phyloP scores from a whole-genome alignment of 2,888 invertebrate species.

The Ichneumon xanthorius region DNA sequence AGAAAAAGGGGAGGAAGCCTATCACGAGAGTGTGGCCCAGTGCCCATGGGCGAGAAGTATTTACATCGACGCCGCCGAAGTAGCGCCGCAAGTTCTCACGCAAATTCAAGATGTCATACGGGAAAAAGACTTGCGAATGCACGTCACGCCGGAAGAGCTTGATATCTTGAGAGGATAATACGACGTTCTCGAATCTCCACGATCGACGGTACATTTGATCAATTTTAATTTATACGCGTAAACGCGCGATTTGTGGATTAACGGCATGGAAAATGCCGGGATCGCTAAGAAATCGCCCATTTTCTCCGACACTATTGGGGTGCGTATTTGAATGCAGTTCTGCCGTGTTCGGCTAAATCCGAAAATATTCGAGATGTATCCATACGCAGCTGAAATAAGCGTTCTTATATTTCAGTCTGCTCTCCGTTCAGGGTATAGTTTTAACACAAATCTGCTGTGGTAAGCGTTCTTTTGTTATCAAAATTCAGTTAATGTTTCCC shows the following conservation, averaged over 20 bases:
- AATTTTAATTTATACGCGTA: neutral
- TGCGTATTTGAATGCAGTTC: too few species aligned
- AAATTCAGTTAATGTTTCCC: too few species aligned
- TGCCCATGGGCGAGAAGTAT: constrained; percentile 85
- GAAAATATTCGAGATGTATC: too few species aligned
- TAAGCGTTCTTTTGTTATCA: too few species aligned
- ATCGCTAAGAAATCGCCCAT: too few species aligned
- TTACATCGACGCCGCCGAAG: constrained; percentile 89
- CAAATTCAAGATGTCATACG: constrained; percentile 91
- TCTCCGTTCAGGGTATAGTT: too few species aligned
- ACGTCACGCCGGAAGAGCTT: constrained; percentile 92
- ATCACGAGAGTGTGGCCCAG: constrained; percentile 79
- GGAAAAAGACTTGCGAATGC: constrained; percentile 91
- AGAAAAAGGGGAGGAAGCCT: constrained; percentile 82
- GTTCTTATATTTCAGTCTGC: too few species aligned
- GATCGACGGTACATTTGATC: too few species aligned
- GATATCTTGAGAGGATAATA: constrained; percentile 87
- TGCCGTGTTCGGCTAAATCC: too few species aligned
- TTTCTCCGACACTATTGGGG: too few species aligned
- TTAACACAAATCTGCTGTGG: too few species aligned
- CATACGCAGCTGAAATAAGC: too few species aligned
- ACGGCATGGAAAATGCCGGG: neutral
- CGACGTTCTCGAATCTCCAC: neutral
- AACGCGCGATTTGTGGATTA: neutral
- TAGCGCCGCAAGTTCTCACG: constrained; percentile 86